Conservation (phyloP, 2,113 vertebrate genomes). For the Catharus bicknelli region DNA sequence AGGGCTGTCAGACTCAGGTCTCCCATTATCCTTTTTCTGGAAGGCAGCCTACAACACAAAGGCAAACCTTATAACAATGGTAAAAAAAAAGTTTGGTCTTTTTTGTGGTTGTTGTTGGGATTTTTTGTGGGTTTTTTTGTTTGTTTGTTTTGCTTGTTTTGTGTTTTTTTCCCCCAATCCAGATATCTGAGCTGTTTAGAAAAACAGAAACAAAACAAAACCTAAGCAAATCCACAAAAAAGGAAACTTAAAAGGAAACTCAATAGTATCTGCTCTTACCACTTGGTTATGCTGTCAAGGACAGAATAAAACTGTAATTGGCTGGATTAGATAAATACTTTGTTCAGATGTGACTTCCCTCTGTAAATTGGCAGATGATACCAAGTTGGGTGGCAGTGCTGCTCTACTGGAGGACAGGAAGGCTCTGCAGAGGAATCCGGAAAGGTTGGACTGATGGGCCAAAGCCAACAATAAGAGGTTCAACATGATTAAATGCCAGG, state of each 20-base stretch:
- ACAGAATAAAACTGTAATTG: background rate
- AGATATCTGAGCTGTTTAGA: background rate
- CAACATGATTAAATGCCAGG: background rate
- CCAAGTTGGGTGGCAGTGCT: background rate
- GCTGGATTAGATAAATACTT: background rate
- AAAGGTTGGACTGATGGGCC: too few relatives aligned
- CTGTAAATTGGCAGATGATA: background rate
- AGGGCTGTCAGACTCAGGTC: background rate
- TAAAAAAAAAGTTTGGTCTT: too few relatives aligned
- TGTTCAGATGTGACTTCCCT: background rate
- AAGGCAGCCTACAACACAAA: background rate
- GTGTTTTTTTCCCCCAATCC: background rate
- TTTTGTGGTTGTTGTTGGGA: too few relatives aligned
- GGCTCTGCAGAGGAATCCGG: background rate
- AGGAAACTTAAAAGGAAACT: background rate
- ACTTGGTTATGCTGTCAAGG: background rate
- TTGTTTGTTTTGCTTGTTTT: too few relatives aligned
- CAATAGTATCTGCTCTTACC: accelerated
- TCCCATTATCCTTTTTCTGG: background rate
- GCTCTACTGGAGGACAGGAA: background rate
- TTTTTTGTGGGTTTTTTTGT: too few relatives aligned
- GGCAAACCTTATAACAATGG: too few relatives aligned
- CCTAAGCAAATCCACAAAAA: background rate
- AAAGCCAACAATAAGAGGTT: background rate
- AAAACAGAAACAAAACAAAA: background rate